Evolutionary conservation across 1,140 invertebrate genomes (phyloP), one percentile per base, ranked within the genome.

Genomic region (Ephestia elutella): DNA sequence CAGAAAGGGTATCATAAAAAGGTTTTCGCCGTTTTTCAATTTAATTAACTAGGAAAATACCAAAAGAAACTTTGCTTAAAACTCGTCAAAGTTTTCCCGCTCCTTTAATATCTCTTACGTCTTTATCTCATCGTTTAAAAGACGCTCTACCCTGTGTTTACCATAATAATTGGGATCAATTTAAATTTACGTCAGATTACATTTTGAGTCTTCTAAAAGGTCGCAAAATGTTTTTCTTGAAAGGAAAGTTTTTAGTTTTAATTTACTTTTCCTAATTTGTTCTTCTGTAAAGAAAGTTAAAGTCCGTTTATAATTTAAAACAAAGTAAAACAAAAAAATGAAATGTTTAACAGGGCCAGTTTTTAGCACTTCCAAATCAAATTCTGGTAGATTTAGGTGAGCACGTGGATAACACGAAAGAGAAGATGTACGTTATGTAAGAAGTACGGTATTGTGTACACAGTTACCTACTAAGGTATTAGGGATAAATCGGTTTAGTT

Each of bases 131-230:
- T 44, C 38, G 38, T n/a, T 44, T 44, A 44, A 44, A 44, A 10
- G 21, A 25, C 21, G 15, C n/a, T 44, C 13, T 44, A 10, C 15
- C 0, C 15, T 15, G n/a, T 3, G n/a, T 44, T 44, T 44, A 44
- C 3, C 13, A 44, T 44, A 44, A 44, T 44, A 44, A 44, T 44
- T 44, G 7, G 10, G n/a, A 51, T 59, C 57, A 54, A 59, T 59
- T 59, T 59, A 54, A 21, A 59, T 59, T 54, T 25, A 59, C 15
- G 57, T 59, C 50, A 54, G 50, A 59, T 54, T 25, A 54, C 35
- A 59, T 38, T 54, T 17, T 18, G 19, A 44, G 15, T 44, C 38
- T 17, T 44, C 15, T 17, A 44, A 15, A 44, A 15, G 38, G 15
- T 17, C 2, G 38, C 32, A 44, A 44, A 15, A 15, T 44, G 38